phyloP scores from a whole-genome alignment of 1,140 invertebrate species.

The Brachionus asplanchnoidis region DNA sequence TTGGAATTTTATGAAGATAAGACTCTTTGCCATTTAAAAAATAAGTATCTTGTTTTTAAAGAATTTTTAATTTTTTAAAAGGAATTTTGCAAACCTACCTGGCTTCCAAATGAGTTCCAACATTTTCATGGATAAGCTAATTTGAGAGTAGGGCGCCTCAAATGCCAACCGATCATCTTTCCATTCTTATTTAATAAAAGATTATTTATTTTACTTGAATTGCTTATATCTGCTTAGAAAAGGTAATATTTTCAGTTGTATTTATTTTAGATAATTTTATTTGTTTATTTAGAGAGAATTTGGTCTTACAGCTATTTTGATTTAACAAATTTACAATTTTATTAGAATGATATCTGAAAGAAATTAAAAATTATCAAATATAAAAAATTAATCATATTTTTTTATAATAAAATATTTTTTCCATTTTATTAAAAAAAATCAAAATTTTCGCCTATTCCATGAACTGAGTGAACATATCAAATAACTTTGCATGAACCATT shows the following conservation, averaged over 20 bases:
- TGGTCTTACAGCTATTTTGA: too few species aligned
- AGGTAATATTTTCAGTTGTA: too few species aligned
- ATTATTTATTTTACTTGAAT: background rate
- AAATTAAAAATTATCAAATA: too few species aligned
- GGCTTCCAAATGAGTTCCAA: slow-evolving; percentile 46
- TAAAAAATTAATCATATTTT: too few species aligned
- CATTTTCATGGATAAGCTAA: slow-evolving; percentile 42
- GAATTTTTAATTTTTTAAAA: background rate
- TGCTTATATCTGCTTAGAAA: too few species aligned
- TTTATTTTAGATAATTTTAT: background rate
- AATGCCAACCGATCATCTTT: slow-evolving; percentile 49
- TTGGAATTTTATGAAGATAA: slow-evolving; percentile 55
- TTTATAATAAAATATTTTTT: too few species aligned
- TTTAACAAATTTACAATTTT: too few species aligned
- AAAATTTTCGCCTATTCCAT: too few species aligned
- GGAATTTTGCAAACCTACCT: slow-evolving; percentile 43
- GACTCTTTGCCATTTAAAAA: slow-evolving; percentile 58
- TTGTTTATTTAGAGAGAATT: background rate
- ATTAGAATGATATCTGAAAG: too few species aligned
- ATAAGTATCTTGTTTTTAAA: slow-evolving; percentile 47
- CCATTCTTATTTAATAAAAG: slow-evolving; percentile 44
- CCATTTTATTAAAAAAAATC: too few species aligned
- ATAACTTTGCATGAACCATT: too few species aligned
- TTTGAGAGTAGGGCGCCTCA: slow-evolving; percentile 43
- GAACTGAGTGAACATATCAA: too few species aligned